A percentile compares a stretch with the other conserved stretches of the same genome.
These are phyloP conservation scores for Rhinoraja longicauda DNA, from an alignment of 2,797 vertebrate genomes.

Conservation along the genomic window DNA sequence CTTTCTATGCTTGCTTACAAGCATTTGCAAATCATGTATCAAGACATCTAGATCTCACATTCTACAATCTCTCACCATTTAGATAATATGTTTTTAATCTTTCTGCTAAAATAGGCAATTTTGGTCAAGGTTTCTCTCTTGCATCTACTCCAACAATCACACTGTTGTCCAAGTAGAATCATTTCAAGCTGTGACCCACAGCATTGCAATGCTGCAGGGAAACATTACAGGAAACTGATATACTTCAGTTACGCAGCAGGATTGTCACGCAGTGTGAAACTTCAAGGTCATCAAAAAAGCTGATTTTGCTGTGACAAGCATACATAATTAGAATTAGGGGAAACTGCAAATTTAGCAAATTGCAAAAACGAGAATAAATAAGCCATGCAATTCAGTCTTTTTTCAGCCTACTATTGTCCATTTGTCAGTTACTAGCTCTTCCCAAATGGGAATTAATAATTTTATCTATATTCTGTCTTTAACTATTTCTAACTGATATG, in stretches of 20 bases:
- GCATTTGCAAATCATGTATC: no score
- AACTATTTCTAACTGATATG: neutral
- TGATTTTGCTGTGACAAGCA: neutral
- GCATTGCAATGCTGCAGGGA: neutral
- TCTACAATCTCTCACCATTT: no score
- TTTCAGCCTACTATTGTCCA: neutral
- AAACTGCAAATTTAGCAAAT: neutral
- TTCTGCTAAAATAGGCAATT: no score
- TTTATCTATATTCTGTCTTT: neutral
- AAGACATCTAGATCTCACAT: no score
- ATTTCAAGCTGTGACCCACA: neutral
- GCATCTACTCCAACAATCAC: neutral
- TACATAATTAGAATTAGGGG: neutral
- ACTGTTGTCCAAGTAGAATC: neutral
- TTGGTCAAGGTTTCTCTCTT: neutral
- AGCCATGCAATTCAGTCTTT: neutral
- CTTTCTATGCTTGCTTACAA: no score
- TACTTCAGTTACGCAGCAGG: neutral
- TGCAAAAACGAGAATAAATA: neutral
- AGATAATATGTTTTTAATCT: no score
- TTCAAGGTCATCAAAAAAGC: neutral
- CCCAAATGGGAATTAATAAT: neutral
- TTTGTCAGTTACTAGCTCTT: neutral
- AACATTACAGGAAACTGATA: neutral
- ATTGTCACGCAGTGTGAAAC: neutral